phyloP scores from a whole-genome alignment of 2,888 invertebrate species.

The Amorpha juglandis region DNA sequence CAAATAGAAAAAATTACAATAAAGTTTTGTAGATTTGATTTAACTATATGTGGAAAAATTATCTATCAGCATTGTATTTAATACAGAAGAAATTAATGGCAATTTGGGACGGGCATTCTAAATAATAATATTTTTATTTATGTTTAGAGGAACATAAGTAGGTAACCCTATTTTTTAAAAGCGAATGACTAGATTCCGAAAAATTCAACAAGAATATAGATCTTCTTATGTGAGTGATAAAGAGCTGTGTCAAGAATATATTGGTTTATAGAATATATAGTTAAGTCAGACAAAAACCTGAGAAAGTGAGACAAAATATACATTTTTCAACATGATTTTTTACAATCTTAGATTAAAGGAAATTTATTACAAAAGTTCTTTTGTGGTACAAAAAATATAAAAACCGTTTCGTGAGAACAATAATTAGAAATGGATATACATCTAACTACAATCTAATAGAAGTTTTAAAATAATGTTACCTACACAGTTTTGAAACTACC shows the following conservation, averaged over 20 bases:
- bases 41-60: no score
- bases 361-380: conserved; percentile 8
- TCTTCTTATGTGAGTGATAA: background rate
- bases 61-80: no score
- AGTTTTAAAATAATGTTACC: background rate
- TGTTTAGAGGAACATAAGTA: background rate
- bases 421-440: background rate
- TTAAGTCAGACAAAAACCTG: background rate
- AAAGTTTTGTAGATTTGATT: no score
- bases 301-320: background rate
- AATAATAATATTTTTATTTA: background rate
- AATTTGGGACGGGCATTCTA: background rate
- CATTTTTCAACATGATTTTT: background rate
- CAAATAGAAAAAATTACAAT: background rate
- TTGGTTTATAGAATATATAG: conserved; percentile 5
- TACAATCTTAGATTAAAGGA: conserved; percentile 16
- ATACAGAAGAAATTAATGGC: no score
- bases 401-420: conserved; percentile 6
- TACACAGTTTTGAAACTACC: no score
- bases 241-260: conserved; percentile 11
- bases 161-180: background rate
- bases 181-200: conserved; percentile 10
- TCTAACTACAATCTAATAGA: background rate
- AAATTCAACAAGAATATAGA: background rate
- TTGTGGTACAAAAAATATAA: conserved; percentile 12